Percentiles rank a stretch among this genome's conserved stretches.
Evolutionary conservation across 2,797 vertebrate genomes (phyloP).

Genomic region (Coreius guichenoti): DNA sequence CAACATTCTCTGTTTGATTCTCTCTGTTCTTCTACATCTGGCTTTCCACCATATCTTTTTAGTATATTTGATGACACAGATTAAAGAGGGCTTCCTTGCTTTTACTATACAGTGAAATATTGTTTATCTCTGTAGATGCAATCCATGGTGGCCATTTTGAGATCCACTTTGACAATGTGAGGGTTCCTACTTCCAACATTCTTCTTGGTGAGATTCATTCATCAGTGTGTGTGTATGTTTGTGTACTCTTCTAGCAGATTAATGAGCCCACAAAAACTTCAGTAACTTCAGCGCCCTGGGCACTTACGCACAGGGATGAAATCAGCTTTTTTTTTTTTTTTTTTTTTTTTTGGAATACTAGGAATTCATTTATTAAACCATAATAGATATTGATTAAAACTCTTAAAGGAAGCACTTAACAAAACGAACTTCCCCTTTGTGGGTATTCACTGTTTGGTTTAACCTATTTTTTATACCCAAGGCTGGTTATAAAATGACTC

Average conservation of each 20-base stretch:
- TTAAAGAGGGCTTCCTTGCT: neutral
- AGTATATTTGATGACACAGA: neutral
- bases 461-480: neutral
- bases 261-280: slow-evolving; percentile 3
- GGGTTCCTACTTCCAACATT: slow-evolving; percentile 85
- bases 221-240: neutral
- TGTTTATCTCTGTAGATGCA: slow-evolving; percentile 78
- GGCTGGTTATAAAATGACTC: neutral
- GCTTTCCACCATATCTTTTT: neutral
- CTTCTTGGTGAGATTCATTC: slow-evolving; percentile 84
- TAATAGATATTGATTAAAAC: slow-evolving; percentile 12
- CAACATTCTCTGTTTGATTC: neutral
- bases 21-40: neutral
- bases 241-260: slow-evolving; percentile 2
- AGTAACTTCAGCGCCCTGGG: neutral
- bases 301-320: neutral
- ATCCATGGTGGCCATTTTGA: slow-evolving; percentile 94
- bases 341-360: neutral
- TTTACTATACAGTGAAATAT: neutral
- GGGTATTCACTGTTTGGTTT: neutral
- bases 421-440: neutral
- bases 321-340: neutral
- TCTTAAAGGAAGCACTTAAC: neutral
- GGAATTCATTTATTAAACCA: slow-evolving; percentile 1
- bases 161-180: slow-evolving; percentile 88